Conservation (phyloP, 2,113 vertebrate genomes). For the Columba livia region DNA sequence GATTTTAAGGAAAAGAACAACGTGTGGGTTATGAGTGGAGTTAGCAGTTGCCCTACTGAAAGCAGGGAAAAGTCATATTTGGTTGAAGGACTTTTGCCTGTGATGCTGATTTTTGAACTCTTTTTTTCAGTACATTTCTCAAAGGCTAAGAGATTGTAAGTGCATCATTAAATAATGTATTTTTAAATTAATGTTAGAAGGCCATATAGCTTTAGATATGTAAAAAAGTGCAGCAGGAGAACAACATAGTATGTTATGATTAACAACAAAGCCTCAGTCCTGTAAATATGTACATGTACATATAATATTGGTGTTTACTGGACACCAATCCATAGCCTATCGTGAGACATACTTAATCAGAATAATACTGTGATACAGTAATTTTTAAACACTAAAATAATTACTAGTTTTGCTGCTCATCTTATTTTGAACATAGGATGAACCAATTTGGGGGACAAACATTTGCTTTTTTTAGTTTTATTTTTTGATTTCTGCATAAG, state of each 20-base stretch:
- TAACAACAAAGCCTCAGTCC: background rate
- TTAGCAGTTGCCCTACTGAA: background rate
- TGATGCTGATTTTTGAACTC: background rate
- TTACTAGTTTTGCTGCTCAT: background rate
- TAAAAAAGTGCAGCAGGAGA: background rate
- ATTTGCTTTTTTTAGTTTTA: background rate
- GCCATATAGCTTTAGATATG: background rate
- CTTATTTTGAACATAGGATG: background rate
- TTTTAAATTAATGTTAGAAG: background rate
- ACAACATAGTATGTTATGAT: background rate
- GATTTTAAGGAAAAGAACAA: background rate
- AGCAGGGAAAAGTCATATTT: background rate
- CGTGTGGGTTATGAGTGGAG: background rate
- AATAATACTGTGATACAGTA: background rate
- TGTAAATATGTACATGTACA: accelerated
- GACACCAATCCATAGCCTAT: background rate
- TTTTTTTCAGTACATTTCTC: background rate
- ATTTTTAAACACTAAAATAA: background rate
- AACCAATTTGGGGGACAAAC: background rate
- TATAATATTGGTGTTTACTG: background rate
- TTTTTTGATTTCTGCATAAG: background rate
- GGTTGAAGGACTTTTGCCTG: background rate
- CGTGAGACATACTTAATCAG: background rate
- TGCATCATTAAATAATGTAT: background rate
- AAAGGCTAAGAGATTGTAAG: background rate